These are phyloP conservation scores for Drepanosiphum platanoidis DNA, from an alignment of 2,888 invertebrate species.

Conservation along the genomic window DNA sequence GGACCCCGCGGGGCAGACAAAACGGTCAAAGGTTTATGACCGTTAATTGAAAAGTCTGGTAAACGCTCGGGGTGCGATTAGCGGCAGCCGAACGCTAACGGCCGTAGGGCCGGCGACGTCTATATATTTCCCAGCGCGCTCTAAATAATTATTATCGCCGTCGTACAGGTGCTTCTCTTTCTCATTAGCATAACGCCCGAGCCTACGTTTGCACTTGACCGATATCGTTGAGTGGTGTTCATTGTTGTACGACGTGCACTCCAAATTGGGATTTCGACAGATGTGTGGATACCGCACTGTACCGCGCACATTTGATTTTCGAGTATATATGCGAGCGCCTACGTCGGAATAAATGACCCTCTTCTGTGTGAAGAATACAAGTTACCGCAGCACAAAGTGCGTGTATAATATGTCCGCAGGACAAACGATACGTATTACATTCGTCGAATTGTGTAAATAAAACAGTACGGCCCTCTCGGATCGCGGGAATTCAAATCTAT, in stretches of 20 bases:
- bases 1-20: constrained; percentile 20
- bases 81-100: neutral
- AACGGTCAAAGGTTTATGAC: constrained; percentile 31
- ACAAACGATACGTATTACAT: neutral
- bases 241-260: constrained; percentile 51
- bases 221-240: constrained; percentile 48
- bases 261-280: constrained; percentile 50
- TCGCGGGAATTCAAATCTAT: neutral
- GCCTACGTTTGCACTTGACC: constrained; percentile 53
- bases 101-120: neutral
- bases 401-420: no score
- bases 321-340: constrained; percentile 1
- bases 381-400: constrained; percentile 20
- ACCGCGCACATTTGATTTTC: constrained; percentile 24
- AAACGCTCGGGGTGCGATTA: constrained; percentile 57
- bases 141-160: constrained; percentile 4
- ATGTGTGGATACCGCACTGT: constrained; percentile 36
- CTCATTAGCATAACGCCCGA: constrained; percentile 37
- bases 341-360: constrained; percentile 42
- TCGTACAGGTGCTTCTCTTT: constrained; percentile 43
- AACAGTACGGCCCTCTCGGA: neutral
- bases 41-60: constrained; percentile 58
- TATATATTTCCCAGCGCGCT: constrained; percentile 8
- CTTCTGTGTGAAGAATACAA: constrained; percentile 14
- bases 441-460: constrained; percentile 32